phyloP scores from a whole-genome alignment of 2,113 vertebrate genomes.

The Callipepla californica region DNA sequence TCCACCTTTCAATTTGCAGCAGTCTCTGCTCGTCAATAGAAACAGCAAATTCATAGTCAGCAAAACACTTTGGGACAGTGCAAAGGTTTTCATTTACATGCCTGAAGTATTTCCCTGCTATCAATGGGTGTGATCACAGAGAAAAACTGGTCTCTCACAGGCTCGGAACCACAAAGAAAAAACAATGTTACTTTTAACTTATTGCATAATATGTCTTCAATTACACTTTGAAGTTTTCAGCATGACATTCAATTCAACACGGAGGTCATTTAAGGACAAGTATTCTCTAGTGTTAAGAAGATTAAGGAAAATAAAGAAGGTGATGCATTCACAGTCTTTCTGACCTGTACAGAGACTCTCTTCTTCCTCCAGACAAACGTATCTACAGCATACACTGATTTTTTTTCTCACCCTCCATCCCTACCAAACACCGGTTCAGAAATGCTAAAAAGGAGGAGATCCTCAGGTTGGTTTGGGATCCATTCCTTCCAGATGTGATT shows the following conservation, averaged over 20 bases:
- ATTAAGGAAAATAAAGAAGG: background rate
- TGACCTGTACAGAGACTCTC: background rate
- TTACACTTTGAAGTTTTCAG: constrained; percentile 8
- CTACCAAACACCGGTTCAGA: background rate
- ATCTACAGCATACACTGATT: background rate
- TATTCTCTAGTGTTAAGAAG: background rate
- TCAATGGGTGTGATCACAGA: background rate
- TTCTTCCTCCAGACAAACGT: background rate
- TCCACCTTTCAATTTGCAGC: background rate
- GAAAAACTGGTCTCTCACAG: background rate
- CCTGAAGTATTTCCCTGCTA: background rate
- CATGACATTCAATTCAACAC: background rate
- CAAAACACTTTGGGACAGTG: background rate
- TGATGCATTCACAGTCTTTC: background rate
- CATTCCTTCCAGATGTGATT: constrained; percentile 2
- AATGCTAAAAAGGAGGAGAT: background rate
- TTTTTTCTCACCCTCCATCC: background rate
- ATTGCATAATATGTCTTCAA: background rate
- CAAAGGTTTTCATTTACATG: background rate
- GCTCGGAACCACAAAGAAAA: background rate
- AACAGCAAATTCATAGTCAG: background rate
- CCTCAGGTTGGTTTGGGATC: background rate
- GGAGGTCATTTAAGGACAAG: constrained; percentile 35
- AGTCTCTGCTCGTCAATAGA: background rate
- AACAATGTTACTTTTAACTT: background rate